Evolutionary conservation across 2,113 vertebrate species (phyloP).

Genomic region (Aspidoscelis tigris): DNA sequence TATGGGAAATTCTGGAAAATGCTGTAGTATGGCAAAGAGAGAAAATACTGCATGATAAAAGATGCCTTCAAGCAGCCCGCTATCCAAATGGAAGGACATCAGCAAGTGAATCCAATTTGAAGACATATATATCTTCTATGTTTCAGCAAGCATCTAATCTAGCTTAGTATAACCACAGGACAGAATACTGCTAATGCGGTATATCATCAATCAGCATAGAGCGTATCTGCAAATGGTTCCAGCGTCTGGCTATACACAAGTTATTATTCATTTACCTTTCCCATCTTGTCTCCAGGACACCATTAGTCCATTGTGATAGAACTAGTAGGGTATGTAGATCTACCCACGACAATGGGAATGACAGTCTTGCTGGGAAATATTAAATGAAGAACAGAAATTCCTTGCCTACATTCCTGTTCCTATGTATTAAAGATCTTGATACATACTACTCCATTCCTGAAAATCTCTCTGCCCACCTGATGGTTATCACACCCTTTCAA

Average conservation of each 20-base stretch:
- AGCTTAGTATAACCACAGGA: neutral
- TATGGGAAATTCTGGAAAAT: neutral
- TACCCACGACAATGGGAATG: neutral
- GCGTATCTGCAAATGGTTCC: neutral
- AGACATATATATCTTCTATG: neutral
- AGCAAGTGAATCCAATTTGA: constrained; percentile 1
- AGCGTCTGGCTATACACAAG: neutral
- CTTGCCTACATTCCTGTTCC: neutral
- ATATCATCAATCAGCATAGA: neutral
- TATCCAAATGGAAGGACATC: neutral
- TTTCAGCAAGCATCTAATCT: constrained; percentile 7
- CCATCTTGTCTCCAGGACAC: neutral
- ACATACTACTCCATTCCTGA: neutral
- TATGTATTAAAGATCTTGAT: neutral
- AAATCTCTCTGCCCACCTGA: neutral
- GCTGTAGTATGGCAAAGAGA: neutral
- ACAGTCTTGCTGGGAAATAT: neutral
- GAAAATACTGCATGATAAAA: neutral
- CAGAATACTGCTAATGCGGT: neutral
- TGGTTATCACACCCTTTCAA: neutral
- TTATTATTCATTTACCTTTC: neutral
- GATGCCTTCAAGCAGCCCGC: neutral
- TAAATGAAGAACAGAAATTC: neutral
- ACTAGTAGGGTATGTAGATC: neutral
- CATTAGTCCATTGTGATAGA: neutral